These are phyloP conservation scores for Ecliptopera silaceata DNA, from an alignment of 2,888 invertebrate species.

Conservation along the genomic window DNA sequence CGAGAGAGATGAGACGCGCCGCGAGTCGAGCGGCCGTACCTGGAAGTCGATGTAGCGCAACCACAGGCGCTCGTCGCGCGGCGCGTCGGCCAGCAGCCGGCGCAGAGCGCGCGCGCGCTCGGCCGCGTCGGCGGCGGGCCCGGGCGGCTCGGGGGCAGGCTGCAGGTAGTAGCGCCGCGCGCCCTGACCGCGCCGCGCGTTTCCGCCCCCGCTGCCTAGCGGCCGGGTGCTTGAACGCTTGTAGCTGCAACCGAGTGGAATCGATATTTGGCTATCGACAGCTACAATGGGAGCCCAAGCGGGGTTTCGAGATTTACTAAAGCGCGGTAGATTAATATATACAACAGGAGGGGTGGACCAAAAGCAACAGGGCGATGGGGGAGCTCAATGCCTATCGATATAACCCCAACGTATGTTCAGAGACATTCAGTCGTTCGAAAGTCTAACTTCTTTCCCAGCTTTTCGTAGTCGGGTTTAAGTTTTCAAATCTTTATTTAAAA, in stretches of 20 bases:
- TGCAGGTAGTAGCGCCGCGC: slow-evolving; percentile 34
- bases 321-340: too few relatives aligned
- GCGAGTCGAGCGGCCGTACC: neutral
- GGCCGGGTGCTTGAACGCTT: slow-evolving; percentile 16
- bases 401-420: too few relatives aligned
- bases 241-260: slow-evolving; percentile 2
- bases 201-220: slow-evolving; percentile 7
- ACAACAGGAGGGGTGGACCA: too few relatives aligned
- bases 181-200: slow-evolving; percentile 16
- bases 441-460: too few relatives aligned
- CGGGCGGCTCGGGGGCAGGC: slow-evolving; percentile 16
- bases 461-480: too few relatives aligned
- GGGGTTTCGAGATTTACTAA: too few relatives aligned
- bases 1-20: neutral
- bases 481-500: too few relatives aligned
- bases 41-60: slow-evolving; percentile 59
- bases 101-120: slow-evolving; percentile 52
- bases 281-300: too few relatives aligned
- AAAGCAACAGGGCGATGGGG: too few relatives aligned
- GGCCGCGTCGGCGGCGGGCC: slow-evolving; percentile 34
- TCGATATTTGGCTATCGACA: too few relatives aligned
- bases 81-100: slow-evolving; percentile 49
- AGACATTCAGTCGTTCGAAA: too few relatives aligned
- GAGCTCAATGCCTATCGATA: too few relatives aligned
- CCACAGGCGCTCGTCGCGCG: slow-evolving; percentile 57